phyloP scores from a whole-genome alignment of 2,888 invertebrate genomes.

The Conchocele bisecta region DNA sequence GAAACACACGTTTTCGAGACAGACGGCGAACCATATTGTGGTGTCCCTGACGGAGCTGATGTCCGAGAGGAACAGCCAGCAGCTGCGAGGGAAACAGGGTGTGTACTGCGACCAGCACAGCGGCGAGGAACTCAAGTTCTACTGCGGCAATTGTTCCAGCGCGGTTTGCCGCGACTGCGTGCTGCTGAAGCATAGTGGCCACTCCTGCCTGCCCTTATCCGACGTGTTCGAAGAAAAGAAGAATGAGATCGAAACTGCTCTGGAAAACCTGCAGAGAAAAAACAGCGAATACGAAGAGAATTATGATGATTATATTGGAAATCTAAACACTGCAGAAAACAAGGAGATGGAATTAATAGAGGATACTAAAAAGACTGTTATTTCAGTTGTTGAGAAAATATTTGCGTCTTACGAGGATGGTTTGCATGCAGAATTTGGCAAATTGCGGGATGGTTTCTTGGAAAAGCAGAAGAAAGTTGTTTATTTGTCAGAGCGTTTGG shows the following conservation, averaged over 20 bases:
- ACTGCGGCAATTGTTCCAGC: conserved; percentile 49
- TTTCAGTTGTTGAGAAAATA: conserved; percentile 31
- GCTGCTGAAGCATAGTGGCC: conserved; percentile 38
- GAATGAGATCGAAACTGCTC: conserved; percentile 5
- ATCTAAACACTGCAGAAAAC: conserved; percentile 26
- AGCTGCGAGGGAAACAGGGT: neutral
- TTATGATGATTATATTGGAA: neutral
- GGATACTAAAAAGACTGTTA: conserved; percentile 11
- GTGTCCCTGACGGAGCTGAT: conserved; percentile 31
- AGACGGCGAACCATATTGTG: conserved; percentile 57
- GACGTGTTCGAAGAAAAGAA: conserved; percentile 7
- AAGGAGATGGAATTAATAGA: conserved; percentile 19
- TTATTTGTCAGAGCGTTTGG: conserved; percentile 8
- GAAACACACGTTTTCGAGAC: conserved; percentile 60
- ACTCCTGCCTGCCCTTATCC: conserved; percentile 14
- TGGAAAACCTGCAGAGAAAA: conserved; percentile 12
- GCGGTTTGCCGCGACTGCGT: conserved; percentile 57
- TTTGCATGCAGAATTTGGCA: conserved; percentile 10
- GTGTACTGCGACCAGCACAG: conserved; percentile 19
- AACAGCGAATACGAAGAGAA: neutral
- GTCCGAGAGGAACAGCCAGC: neutral
- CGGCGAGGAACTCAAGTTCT: conserved; percentile 36
- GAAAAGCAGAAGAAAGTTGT: conserved; percentile 1
- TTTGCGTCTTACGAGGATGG: conserved; percentile 15
- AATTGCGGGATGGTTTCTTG: conserved; percentile 8